These are phyloP conservation scores for Ariolimax columbianus DNA, from an alignment of 2,888 invertebrate genomes.

Conservation along the genomic window DNA sequence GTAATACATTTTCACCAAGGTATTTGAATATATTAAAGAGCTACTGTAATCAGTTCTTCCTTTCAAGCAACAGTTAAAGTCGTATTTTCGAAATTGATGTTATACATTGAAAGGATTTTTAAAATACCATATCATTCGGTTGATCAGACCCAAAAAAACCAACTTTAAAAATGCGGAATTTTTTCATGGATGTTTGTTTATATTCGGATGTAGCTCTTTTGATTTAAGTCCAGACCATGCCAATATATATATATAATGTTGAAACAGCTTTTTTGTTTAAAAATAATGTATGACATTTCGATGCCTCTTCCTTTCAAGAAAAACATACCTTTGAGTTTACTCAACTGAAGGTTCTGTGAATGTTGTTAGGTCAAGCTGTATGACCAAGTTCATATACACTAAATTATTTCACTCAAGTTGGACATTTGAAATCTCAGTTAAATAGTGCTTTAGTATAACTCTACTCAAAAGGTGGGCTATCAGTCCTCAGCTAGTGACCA, in stretches of 20 bases:
- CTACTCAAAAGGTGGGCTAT: no score
- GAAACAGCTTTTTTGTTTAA: neutral
- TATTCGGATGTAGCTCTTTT: conserved; percentile 45
- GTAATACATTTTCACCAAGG: neutral
- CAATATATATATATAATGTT: conserved; percentile 43
- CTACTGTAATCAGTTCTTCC: conserved; percentile 17
- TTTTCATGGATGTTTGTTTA: neutral
- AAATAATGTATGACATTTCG: neutral
- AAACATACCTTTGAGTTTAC: conserved; percentile 30
- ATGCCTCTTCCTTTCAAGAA: neutral
- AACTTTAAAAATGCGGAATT: neutral
- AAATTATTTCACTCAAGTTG: neutral
- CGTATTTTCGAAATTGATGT: neutral
- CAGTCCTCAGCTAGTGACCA: no score
- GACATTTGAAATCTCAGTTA: conserved; percentile 2
- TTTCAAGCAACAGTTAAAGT: neutral
- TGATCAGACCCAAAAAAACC: neutral
- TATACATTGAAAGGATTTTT: conserved; percentile 23
- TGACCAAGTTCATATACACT: neutral
- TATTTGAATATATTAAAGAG: neutral
- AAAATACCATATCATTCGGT: conserved; percentile 42
- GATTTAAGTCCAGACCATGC: conserved; percentile 44
- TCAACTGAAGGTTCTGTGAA: no score
- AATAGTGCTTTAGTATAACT: conserved; percentile 17
- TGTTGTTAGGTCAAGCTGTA: no score